phyloP scores from a whole-genome alignment of 2,888 invertebrate species.

The Parnassius apollo region DNA sequence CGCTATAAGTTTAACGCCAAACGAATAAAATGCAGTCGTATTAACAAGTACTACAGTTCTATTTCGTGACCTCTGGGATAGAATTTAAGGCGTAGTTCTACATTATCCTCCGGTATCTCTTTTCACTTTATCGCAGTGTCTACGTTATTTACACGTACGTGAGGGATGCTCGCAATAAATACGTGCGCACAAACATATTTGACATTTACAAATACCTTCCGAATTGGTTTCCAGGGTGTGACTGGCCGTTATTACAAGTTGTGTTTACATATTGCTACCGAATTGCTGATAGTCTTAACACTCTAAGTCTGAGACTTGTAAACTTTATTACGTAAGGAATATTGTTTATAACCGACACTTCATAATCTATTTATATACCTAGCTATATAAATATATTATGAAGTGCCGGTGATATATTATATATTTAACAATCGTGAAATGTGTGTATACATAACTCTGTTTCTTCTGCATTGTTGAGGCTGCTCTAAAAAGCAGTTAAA shows the following conservation, averaged over 20 bases:
- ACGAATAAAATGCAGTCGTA: constrained; percentile 55
- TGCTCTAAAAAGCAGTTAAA: too few species aligned
- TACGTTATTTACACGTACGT: constrained; percentile 78
- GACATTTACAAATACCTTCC: constrained; percentile 78
- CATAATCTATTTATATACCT: too few species aligned
- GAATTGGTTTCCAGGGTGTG: constrained; percentile 76
- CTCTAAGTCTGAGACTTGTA: neutral
- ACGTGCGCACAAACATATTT: constrained; percentile 78
- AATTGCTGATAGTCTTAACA: constrained; percentile 42
- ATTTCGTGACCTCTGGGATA: constrained; percentile 39
- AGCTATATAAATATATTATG: too few species aligned
- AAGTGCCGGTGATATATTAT: too few species aligned
- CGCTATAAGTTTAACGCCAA: constrained; percentile 39
- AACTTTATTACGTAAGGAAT: neutral
- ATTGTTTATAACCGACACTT: too few species aligned
- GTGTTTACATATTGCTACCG: constrained; percentile 68
- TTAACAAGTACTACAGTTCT: constrained; percentile 43
- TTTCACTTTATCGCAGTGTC: constrained; percentile 79
- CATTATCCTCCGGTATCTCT: constrained; percentile 70
- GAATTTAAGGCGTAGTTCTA: constrained; percentile 58
- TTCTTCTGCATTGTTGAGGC: too few species aligned
- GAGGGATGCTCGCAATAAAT: constrained; percentile 80
- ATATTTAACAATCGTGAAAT: too few species aligned
- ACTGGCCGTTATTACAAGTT: constrained; percentile 72
- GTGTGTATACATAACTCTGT: too few species aligned